Conservation (phyloP, 2,888 invertebrate species). For the Drosophila paranaensis region DNA sequence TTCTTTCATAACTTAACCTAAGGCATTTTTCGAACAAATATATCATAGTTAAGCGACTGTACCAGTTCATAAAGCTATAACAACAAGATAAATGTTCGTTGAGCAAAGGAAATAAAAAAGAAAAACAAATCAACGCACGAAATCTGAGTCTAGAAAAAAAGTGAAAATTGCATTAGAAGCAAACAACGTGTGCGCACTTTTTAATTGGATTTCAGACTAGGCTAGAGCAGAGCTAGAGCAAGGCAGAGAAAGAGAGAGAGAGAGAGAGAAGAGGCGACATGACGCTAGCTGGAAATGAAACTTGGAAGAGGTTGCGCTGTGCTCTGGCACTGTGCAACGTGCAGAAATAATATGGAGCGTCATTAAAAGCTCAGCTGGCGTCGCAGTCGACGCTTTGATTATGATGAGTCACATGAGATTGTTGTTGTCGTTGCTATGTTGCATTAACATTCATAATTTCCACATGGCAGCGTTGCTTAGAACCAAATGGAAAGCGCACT, state of each 20-base stretch:
- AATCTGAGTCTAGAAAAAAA: slow-evolving; percentile 45
- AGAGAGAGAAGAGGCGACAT: slow-evolving; percentile 14
- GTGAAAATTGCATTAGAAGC: slow-evolving; percentile 67
- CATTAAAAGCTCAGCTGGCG: slow-evolving; percentile 74
- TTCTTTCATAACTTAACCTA: not conserved
- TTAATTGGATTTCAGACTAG: slow-evolving; percentile 77
- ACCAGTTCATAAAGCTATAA: not conserved
- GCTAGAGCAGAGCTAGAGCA: slow-evolving; percentile 2
- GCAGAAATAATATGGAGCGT: slow-evolving; percentile 73
- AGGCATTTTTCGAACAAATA: not conserved
- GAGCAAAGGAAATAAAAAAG: not conserved
- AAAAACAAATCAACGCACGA: slow-evolving; percentile 10
- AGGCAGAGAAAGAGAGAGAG: not conserved
- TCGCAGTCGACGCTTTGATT: slow-evolving; percentile 48
- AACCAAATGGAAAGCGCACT: slow-evolving; percentile 24
- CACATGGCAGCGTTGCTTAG: slow-evolving; percentile 67
- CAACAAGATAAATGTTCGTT: slow-evolving; percentile 1
- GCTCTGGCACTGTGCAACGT: slow-evolving; percentile 61
- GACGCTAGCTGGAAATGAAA: slow-evolving; percentile 37
- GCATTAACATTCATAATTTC: slow-evolving; percentile 78
- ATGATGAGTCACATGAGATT: slow-evolving; percentile 78
- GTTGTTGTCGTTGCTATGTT: slow-evolving; percentile 31
- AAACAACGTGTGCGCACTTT: slow-evolving; percentile 65
- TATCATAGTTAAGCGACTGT: not conserved
- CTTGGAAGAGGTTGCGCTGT: not conserved